Percentiles rank a stretch among this genome's conserved stretches.
Evolutionary conservation across 2,797 vertebrate species (phyloP).

Genomic region (Glyptemys insculpta): DNA sequence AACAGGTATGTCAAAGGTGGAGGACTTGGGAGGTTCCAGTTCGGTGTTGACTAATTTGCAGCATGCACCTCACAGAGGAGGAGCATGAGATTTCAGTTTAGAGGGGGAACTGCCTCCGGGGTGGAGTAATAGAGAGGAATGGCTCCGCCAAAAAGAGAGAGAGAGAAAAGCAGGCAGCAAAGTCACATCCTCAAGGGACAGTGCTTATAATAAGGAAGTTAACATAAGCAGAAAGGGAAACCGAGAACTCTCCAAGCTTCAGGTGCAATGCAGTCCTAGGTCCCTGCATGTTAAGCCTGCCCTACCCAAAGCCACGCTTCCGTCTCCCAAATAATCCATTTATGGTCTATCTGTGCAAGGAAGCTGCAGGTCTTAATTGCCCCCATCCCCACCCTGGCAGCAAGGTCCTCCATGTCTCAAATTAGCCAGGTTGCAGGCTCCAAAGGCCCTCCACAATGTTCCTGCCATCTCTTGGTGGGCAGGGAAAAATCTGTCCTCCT

Average conservation of each 20-base stretch:
- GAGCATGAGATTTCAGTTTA: slow-evolving; percentile 10
- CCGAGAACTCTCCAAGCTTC: not conserved
- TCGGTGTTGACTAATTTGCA: not conserved
- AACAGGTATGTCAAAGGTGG: accelerated
- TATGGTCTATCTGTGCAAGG: not conserved
- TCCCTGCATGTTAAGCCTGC: not conserved
- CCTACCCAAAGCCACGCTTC: not conserved
- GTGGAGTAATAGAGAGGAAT: not conserved
- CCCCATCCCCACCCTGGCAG: not conserved
- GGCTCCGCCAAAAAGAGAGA: not conserved
- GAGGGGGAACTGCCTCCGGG: slow-evolving; percentile 3
- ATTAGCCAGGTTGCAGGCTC: not conserved
- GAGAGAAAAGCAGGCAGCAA: not conserved
- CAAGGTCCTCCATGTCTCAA: not conserved
- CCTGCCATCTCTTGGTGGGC: not conserved
- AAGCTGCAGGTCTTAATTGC: not conserved
- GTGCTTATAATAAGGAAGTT: not conserved
- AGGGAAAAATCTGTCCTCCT: not conserved
- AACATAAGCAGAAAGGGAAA: not conserved
- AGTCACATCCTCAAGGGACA: not conserved
- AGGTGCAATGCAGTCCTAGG: not conserved
- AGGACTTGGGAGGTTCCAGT: not conserved
- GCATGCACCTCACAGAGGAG: not conserved
- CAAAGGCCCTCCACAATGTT: not conserved
- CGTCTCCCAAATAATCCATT: not conserved